These are phyloP conservation scores for Netelia inedita DNA, from an alignment of 2,888 invertebrate genomes.

Conservation along the genomic window DNA sequence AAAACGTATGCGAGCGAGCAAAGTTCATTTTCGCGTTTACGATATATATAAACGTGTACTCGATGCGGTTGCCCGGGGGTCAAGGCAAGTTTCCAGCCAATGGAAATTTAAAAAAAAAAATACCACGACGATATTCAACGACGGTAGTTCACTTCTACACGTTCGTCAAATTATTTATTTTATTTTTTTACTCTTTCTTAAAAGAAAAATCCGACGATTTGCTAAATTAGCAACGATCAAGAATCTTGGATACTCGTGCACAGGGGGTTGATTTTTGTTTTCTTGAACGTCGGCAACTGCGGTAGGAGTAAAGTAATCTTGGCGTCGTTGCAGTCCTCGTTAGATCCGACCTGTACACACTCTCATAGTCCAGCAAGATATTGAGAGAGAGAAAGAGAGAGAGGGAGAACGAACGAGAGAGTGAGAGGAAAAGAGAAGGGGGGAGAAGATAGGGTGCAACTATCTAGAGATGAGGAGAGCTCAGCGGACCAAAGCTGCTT, in stretches of 20 bases:
- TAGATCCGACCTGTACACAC: conserved; percentile 35
- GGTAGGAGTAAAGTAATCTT: conserved; percentile 33
- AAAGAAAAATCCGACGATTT: not conserved
- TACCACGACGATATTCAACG: too few species aligned
- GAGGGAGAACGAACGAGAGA: conserved; percentile 23
- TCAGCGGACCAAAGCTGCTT: conserved; percentile 38
- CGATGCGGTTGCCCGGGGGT: conserved; percentile 30
- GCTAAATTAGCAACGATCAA: not conserved
- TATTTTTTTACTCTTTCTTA: too few species aligned
- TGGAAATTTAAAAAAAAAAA: too few species aligned
- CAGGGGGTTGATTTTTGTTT: too few species aligned
- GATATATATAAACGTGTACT: conserved; percentile 2
- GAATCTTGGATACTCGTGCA: not conserved
- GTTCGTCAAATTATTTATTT: not conserved
- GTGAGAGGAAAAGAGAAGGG: conserved; percentile 26
- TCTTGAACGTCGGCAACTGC: not conserved
- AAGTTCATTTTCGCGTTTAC: conserved; percentile 53
- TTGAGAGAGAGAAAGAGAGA: too few species aligned
- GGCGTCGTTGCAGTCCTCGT: conserved; percentile 26
- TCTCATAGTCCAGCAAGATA: not conserved
- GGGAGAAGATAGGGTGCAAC: conserved; percentile 18
- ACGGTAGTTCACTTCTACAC: not conserved
- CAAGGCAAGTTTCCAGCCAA: conserved; percentile 33
- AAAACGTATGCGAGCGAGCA: conserved; percentile 39
- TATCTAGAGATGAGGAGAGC: conserved; percentile 13